A percentile compares a stretch with the other conserved stretches of the same genome.
Conservation (phyloP, 2,797 vertebrate species). For the Melanotaenia maccullochi region DNA sequence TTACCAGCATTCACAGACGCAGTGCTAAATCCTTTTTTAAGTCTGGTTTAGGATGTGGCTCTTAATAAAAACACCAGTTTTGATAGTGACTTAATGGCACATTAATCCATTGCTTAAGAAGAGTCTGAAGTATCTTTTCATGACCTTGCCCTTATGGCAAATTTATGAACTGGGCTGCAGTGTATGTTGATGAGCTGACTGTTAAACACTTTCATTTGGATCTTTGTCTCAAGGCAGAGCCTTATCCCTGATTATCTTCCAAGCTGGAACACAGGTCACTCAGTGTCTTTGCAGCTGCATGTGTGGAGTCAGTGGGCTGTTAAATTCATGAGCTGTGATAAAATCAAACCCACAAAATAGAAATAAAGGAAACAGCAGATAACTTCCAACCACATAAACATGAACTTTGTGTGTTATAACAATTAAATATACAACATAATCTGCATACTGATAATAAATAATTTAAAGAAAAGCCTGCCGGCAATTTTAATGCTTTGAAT, state of each 20-base stretch:
- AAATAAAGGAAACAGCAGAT: neutral
- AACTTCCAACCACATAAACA: neutral
- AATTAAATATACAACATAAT: neutral
- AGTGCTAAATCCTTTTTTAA: neutral
- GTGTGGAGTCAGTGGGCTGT: neutral
- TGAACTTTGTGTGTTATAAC: neutral
- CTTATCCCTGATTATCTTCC: neutral
- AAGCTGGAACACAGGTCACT: slow-evolving; percentile 12
- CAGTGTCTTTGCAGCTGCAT: neutral
- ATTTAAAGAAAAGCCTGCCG: neutral
- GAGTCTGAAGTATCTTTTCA: slow-evolving; percentile 29
- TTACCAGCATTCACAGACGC: neutral
- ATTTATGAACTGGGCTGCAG: slow-evolving; percentile 37
- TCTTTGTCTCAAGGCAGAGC: slow-evolving; percentile 23
- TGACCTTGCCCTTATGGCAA: slow-evolving; percentile 37
- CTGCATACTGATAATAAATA: neutral
- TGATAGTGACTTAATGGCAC: slow-evolving; percentile 9
- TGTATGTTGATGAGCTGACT: slow-evolving; percentile 29
- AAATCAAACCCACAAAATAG: neutral
- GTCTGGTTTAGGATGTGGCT: neutral
- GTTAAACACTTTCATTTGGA: slow-evolving; percentile 33
- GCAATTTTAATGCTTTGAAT: neutral
- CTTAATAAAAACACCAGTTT: neutral
- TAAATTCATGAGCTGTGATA: neutral
- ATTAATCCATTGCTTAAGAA: slow-evolving; percentile 30